Evolutionary conservation across 2,797 vertebrate species (phyloP).

Genomic region (Enoplosus armatus): DNA sequence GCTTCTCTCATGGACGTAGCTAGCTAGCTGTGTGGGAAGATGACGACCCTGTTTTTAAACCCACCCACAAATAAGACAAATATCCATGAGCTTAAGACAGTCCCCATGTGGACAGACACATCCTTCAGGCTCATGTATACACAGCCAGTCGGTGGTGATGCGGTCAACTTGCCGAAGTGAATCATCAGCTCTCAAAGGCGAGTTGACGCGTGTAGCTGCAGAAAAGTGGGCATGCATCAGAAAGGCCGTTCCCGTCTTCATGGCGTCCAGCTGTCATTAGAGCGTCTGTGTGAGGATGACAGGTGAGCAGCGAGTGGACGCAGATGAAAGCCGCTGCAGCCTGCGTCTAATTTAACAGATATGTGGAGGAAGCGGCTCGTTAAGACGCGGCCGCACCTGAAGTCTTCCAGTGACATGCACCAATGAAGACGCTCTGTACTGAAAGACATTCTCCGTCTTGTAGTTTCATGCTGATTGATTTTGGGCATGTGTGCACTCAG

Average conservation of each 20-base stretch:
- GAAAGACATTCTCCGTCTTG: too few species aligned
- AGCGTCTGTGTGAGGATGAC: constrained; percentile 53
- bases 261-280: constrained; percentile 46
- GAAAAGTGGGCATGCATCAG: constrained; percentile 46
- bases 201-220: constrained; percentile 4
- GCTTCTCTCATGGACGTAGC: too few species aligned
- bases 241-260: constrained; percentile 42
- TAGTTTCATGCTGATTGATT: constrained; percentile 8
- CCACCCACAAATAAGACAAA: neutral
- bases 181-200: constrained; percentile 25
- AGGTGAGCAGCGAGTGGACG: constrained; percentile 42
- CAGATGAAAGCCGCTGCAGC: constrained; percentile 55
- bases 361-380: constrained; percentile 35
- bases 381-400: constrained; percentile 31
- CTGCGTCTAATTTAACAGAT: constrained; percentile 33
- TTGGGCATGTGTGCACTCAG: neutral
- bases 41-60: too few species aligned
- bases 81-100: neutral
- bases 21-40: too few species aligned
- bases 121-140: constrained; percentile 14
- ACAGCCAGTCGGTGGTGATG: constrained; percentile 25
- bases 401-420: constrained; percentile 7
- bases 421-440: neutral
- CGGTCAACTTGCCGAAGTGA: constrained; percentile 21
- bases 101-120: neutral